Base-by-base conservation (phyloP, 2,113 vertebrate genomes). In the Centropristis striata region DNA sequence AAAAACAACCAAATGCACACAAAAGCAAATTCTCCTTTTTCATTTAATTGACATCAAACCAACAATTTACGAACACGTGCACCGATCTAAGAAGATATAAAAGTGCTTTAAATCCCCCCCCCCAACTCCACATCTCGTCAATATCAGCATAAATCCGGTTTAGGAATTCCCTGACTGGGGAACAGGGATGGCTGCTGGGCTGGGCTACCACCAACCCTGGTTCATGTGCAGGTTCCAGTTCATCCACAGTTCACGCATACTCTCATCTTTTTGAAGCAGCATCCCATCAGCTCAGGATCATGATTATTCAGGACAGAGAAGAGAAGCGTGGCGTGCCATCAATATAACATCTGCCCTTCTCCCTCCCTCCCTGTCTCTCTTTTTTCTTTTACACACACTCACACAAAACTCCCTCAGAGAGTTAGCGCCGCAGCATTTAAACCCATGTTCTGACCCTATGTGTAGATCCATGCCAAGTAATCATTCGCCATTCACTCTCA, bases 181-280 rank as follows among this genome's bases (percentile, higher is more conserved):
- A 83, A 51, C 47, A 12, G 63, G 81, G 58, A 82, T 53, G 70
- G 87, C 83, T 83, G 80, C 84, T 76, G 84, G 88, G 87, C 86
- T 71, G 84, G 81, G 83, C 87, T 78, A 82, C 77, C 71, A 85
- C 77, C 70, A 80, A 84, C 60, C 72, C 54, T 53, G 84, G 93
- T 92, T 94, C 91, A 93, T 78, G 75, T 66, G 76, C 88, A 93
- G 93, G 92, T 90, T 91, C 89, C 84, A 92, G 91, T 93, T 94
- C 91, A 93, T 81, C 78, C 63, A 64, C 85, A 92, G 92, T 93
- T 94, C 92, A 93, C 14, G 47, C 78, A 83, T 86, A 87, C 84
- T 66, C 90, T 69, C 78, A 68, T 85, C 88, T 90, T 88, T 91
- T 89, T 90, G 87, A 92, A 92, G 88, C 88, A 61, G 83, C 84